Evolutionary conservation across 2,113 vertebrate genomes (phyloP).

Genomic region (Aspidoscelis tigris): DNA sequence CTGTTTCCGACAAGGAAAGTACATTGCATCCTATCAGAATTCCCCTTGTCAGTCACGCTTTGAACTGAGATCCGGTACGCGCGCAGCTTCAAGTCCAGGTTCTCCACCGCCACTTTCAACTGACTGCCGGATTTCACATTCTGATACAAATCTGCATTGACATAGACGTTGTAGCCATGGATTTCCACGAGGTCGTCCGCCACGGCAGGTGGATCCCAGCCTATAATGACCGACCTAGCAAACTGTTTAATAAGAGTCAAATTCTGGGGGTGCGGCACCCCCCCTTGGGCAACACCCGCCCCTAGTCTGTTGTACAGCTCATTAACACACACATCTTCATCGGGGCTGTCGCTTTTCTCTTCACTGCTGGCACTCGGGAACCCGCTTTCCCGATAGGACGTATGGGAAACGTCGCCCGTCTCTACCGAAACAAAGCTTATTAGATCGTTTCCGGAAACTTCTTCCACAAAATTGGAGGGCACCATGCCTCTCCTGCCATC

Average conservation of each 20-base stretch:
- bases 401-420: slow-evolving; percentile 73
- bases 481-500: slow-evolving; percentile 84
- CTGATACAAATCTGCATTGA: slow-evolving; percentile 78
- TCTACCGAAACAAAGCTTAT: slow-evolving; percentile 71
- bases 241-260: slow-evolving; percentile 85
- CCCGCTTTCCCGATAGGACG: slow-evolving; percentile 76
- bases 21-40: slow-evolving; percentile 76
- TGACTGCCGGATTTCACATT: slow-evolving; percentile 74
- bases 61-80: slow-evolving; percentile 75
- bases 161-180: slow-evolving; percentile 82
- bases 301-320: slow-evolving; percentile 79
- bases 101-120: slow-evolving; percentile 79
- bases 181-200: slow-evolving; percentile 77
- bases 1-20: slow-evolving; percentile 73
- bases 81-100: slow-evolving; percentile 73
- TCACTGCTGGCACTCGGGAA: slow-evolving; percentile 76
- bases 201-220: slow-evolving; percentile 80
- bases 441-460: slow-evolving; percentile 79
- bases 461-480: slow-evolving; percentile 83
- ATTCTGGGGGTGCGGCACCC: slow-evolving; percentile 84
- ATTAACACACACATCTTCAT: slow-evolving; percentile 64
- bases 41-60: slow-evolving; percentile 73
- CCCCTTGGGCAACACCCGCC: slow-evolving; percentile 76
- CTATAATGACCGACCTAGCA: slow-evolving; percentile 81
- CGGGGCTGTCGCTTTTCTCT: slow-evolving; percentile 58